These are phyloP conservation scores for Neodontobutis hainanensis DNA, from an alignment of 2,113 vertebrate species.

Conservation along the genomic window DNA sequence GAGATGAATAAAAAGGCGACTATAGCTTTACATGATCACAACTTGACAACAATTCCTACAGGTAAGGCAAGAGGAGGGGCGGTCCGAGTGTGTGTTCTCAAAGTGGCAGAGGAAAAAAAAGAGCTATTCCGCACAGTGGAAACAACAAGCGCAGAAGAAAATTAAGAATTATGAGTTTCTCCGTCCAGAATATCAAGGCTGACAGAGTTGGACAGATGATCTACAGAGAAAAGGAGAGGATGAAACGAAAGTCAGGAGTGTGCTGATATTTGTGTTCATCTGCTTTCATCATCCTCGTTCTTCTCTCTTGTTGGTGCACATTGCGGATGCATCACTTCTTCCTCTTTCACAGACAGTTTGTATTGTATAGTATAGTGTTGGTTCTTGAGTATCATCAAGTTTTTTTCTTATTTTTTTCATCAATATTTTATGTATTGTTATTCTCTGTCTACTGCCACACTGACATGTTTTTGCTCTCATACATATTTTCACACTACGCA, in stretches of 20 bases:
- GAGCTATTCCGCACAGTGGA: neutral
- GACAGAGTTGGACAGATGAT: no score
- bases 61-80: constrained; percentile 55
- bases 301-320: no score
- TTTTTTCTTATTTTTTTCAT: neutral
- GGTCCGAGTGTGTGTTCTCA: constrained; percentile 20
- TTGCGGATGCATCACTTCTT: no score
- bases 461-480: neutral
- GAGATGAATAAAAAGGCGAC: constrained; percentile 38
- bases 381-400: no score
- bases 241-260: no score
- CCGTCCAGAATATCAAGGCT: no score
- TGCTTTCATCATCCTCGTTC: no score
- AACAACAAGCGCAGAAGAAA: constrained; percentile 16
- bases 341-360: no score
- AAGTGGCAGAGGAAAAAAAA: neutral
- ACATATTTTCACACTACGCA: no score
- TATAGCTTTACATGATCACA: constrained; percentile 48
- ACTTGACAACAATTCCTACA: constrained; percentile 51
- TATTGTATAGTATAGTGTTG: no score
- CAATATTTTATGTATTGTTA: neutral
- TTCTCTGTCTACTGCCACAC: neutral
- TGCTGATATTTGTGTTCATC: no score
- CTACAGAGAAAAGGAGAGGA: no score
- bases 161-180: constrained; percentile 22